Base-by-base conservation (phyloP, 2,888 invertebrate species). In the Barypeithes pellucidus region DNA sequence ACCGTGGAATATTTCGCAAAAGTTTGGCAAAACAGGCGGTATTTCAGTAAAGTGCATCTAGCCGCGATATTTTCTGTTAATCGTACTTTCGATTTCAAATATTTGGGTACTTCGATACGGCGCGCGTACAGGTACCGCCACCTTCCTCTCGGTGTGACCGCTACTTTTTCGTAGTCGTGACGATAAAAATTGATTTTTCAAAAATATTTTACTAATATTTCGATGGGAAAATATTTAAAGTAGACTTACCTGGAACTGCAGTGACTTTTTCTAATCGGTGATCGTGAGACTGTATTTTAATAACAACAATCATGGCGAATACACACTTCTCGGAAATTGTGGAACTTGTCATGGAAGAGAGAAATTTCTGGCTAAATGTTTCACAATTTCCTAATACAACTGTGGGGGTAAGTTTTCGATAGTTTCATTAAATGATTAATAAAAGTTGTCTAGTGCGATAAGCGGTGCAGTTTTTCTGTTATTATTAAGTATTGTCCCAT, bases 271-370 rank as follows among this genome's bases (percentile, higher is more conserved):
- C n/a, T 50, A 50, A n/a, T 52, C 50, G 50, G 29, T 65, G 29
- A 14, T 43, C 29, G 12, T 18, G 14, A 36, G 50, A 54, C 33
- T 52, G 41, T 52, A 12, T 20, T 52, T 4, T 18, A 24, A 22
- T n/a, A 11, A 24, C 0, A 14, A 60, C 45, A 61, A 68, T 52
- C 43, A 16, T 43, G 14, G n/a, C 14, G 43, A 14, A 41, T 3
- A 41, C 12, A 2, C 39, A 39, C 29, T 50, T 60, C 50, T 39
- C 61, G 0, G 14, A 54, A 14, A 7, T 54, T 41, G 78, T 77
- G 76, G 77, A 79, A 73, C 76, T 78, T 14, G 60, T 81, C 45
- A 72, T 77, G 74, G 79, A 80, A 70, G 81, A 81, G 69, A 78
- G 76, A 2, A 76, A 79, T 50, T 75, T 77, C 61, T 77, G 79